Evolutionary conservation across 2,888 invertebrate genomes (phyloP).

Genomic region (Monoplex corrugatus): DNA sequence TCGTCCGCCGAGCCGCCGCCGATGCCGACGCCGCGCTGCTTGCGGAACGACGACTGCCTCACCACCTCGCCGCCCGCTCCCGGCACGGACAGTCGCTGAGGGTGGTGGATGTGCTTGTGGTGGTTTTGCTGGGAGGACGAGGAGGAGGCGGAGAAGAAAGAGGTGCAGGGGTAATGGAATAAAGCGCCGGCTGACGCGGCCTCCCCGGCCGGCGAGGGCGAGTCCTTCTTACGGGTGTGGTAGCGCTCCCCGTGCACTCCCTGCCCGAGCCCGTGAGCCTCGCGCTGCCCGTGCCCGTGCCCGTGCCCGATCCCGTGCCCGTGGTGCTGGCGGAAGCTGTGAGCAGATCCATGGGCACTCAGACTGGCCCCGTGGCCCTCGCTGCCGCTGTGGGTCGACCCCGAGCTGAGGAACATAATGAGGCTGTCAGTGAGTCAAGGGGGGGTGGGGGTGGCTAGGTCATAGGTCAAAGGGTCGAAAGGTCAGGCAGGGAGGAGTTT

Average conservation of each 20-base stretch:
- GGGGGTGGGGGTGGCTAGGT: background rate
- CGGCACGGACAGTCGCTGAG: conserved; percentile 46
- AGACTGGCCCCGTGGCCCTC: conserved; percentile 62
- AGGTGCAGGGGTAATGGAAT: background rate
- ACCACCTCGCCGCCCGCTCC: conserved; percentile 49
- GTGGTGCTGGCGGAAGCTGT: conserved; percentile 45
- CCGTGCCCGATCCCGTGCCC: conserved; percentile 27
- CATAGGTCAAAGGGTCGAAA: too few relatives aligned
- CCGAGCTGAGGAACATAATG: conserved; percentile 57
- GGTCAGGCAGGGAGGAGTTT: too few relatives aligned
- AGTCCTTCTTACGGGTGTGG: conserved; percentile 46
- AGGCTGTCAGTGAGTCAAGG: background rate
- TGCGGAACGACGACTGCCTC: conserved; percentile 52
- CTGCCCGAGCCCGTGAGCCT: conserved; percentile 10
- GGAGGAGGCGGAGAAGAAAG: conserved; percentile 3
- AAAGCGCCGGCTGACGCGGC: background rate
- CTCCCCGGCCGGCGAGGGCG: conserved; percentile 49
- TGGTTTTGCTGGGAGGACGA: conserved; percentile 21
- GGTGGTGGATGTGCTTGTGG: conserved; percentile 1
- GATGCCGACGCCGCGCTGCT: too few relatives aligned
- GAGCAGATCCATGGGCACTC: conserved; percentile 57
- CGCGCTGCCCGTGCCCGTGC: conserved; percentile 34
- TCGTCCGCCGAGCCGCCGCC: conserved; percentile 53
- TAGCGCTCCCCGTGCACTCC: background rate
- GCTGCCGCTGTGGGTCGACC: conserved; percentile 63